Conservation (phyloP, 2,113 vertebrate genomes). For the Pongo abelii region DNA sequence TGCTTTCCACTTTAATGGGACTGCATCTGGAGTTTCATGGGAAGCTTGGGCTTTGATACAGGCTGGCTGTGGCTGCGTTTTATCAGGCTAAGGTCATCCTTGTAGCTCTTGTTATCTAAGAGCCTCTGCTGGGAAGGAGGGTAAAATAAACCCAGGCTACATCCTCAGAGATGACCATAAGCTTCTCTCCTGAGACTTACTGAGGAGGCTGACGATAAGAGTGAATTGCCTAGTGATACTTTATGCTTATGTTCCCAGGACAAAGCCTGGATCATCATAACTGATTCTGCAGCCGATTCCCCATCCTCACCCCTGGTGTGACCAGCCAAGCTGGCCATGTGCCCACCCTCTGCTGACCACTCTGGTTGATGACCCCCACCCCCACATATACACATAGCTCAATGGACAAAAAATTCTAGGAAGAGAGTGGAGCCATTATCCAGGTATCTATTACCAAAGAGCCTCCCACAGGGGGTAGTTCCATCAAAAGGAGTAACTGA, state of each 20-base stretch:
- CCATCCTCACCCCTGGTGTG: accelerated
- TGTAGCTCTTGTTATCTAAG: accelerated
- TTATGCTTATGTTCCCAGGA: accelerated
- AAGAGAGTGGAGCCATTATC: neutral
- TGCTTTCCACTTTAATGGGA: accelerated
- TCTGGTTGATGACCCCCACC: neutral
- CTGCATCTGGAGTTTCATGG: accelerated
- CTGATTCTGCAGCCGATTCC: accelerated
- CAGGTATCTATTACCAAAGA: too few species aligned
- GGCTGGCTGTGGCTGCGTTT: accelerated
- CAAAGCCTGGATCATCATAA: accelerated
- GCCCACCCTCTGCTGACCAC: neutral
- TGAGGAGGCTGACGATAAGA: accelerated
- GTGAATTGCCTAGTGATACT: accelerated
- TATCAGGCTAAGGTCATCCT: accelerated
- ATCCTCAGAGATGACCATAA: accelerated
- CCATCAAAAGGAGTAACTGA: neutral
- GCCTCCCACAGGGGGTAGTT: accelerated
- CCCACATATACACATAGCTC: neutral
- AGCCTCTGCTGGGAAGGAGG: accelerated
- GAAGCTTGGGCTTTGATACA: accelerated
- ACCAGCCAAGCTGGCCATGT: accelerated
- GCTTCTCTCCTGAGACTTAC: too few species aligned
- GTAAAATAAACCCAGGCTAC: accelerated
- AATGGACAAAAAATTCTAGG: neutral